Percentiles rank a stretch among this genome's conserved stretches.
Evolutionary conservation across 2,113 vertebrate genomes (phyloP).

Genomic region (Climacteris rufus): DNA sequence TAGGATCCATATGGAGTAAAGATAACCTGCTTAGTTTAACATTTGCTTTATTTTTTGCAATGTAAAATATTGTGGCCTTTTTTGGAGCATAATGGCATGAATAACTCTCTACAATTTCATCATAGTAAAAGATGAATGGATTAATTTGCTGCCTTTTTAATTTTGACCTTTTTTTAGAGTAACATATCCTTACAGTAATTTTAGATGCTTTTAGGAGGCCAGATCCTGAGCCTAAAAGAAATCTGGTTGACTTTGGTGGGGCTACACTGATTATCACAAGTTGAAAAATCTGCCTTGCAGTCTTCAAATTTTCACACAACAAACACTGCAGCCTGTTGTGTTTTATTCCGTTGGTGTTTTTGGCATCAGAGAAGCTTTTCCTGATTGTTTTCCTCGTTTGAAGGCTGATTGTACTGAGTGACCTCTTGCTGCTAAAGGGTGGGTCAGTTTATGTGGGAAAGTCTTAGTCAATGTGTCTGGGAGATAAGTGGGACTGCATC

Average conservation of each 20-base stretch:
- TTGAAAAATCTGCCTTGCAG: not conserved
- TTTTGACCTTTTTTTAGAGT: not conserved
- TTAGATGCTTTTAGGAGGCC: not conserved
- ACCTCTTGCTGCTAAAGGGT: slow-evolving; percentile 41
- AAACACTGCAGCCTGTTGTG: not conserved
- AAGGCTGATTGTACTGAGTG: slow-evolving; percentile 34
- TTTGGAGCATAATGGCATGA: rapidly evolving
- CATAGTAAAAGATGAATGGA: not conserved
- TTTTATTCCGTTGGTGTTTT: not conserved
- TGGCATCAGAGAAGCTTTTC: slow-evolving; percentile 6
- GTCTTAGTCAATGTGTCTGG: slow-evolving; percentile 31
- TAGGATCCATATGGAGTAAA: not conserved
- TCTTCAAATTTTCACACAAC: not conserved
- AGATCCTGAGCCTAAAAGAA: not conserved
- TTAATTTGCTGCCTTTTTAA: not conserved
- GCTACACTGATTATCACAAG: not conserved
- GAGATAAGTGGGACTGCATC: slow-evolving; percentile 59
- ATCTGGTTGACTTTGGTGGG: not conserved
- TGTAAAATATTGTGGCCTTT: not conserved
- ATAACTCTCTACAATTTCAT: not conserved
- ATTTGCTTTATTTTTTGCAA: not conserved
- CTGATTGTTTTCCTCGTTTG: slow-evolving; percentile 42
- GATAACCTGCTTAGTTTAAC: not conserved
- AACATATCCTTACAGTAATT: not conserved
- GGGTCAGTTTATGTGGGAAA: slow-evolving; percentile 56